These are phyloP conservation scores for Micrasema longulum DNA, from an alignment of 1,140 invertebrate species.

Conservation along the genomic window DNA sequence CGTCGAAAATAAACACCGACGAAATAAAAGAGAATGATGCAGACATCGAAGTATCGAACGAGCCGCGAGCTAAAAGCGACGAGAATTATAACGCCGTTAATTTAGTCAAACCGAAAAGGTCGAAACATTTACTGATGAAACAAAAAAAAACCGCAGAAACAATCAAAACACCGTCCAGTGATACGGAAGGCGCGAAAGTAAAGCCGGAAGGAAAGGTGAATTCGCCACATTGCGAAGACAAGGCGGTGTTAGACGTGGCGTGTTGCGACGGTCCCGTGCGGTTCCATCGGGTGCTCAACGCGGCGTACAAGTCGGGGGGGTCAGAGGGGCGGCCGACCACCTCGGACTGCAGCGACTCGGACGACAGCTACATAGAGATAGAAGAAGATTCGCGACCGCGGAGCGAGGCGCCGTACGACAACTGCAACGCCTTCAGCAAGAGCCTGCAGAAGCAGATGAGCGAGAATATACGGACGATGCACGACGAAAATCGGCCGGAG, in stretches of 20 bases:
- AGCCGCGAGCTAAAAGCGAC: not conserved
- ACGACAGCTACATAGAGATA: conserved; percentile 54
- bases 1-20: not conserved
- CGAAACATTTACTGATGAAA: conserved; percentile 5
- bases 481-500: conserved; percentile 52
- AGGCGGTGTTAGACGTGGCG: conserved; percentile 81
- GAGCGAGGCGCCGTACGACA: conserved; percentile 56
- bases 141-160: conserved; percentile 35
- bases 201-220: conserved; percentile 56
- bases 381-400: conserved; percentile 48
- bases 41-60: not conserved
- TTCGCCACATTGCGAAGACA: conserved; percentile 9
- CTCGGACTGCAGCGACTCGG: conserved; percentile 57
- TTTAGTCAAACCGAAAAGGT: conserved; percentile 19
- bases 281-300: conserved; percentile 83
- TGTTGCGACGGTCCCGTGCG: conserved; percentile 89
- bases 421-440: conserved; percentile 57
- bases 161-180: conserved; percentile 13
- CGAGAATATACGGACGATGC: conserved; percentile 61
- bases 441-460: conserved; percentile 65
- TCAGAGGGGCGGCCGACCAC: conserved; percentile 49
- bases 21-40: not conserved
- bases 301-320: conserved; percentile 72
- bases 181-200: conserved; percentile 35
- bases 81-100: conserved; percentile 5